Percentiles rank a stretch among this genome's conserved stretches.
Evolutionary conservation across 2,113 vertebrate species (phyloP).

Genomic region (Cheilinus undulatus): DNA sequence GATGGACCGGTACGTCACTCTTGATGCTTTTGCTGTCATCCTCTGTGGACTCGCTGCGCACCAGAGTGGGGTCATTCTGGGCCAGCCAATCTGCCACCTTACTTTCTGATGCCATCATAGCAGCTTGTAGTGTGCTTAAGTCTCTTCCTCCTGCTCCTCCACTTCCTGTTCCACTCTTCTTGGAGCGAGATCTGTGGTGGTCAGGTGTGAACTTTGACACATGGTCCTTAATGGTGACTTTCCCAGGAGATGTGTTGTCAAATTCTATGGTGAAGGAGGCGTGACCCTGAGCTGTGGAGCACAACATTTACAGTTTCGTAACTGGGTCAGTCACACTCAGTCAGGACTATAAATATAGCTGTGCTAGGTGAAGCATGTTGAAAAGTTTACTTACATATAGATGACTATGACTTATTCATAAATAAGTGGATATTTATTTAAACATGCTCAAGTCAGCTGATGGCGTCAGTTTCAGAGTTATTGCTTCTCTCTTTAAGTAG

Average conservation of each 20-base stretch:
- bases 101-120: conserved; percentile 96
- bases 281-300: conserved; percentile 88
- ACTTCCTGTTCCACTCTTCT: conserved; percentile 81
- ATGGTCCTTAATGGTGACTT: conserved; percentile 98
- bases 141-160: conserved; percentile 84
- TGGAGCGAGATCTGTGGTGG: conserved; percentile 90
- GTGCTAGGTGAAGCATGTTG: not conserved
- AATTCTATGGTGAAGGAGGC: conserved; percentile 99
- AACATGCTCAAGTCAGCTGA: not conserved
- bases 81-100: conserved; percentile 99
- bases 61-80: conserved; percentile 94
- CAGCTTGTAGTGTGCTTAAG: conserved; percentile 92
- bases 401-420: not conserved
- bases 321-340: conserved; percentile 11
- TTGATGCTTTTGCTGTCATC: conserved; percentile 99
- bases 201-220: conserved; percentile 92
- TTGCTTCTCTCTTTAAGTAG: conserved; percentile 8
- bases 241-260: conserved; percentile 94
- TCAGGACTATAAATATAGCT: not conserved
- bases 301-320: conserved; percentile 25
- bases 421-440: not conserved
- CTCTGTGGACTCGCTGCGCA: conserved; percentile 92
- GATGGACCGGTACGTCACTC: conserved; percentile 95
- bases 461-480: not conserved
- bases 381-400: not conserved